These are phyloP conservation scores for Crossocerus cetratus DNA, from an alignment of 2,888 invertebrate species.

Conservation along the genomic window DNA sequence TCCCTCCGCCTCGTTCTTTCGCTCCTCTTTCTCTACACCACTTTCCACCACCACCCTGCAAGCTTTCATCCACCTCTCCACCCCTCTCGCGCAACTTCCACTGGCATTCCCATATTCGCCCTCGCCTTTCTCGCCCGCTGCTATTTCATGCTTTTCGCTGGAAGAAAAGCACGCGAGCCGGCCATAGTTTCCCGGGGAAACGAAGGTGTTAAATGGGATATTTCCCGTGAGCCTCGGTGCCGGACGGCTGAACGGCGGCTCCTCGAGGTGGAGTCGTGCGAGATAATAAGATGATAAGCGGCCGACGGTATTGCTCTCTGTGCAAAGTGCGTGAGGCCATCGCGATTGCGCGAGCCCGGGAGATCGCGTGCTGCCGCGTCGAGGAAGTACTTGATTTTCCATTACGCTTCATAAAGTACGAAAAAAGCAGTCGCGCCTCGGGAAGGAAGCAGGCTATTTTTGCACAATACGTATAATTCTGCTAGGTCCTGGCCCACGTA, in stretches of 20 bases:
- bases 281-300: slow-evolving; percentile 53
- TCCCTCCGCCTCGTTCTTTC: slow-evolving; percentile 50
- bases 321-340: slow-evolving; percentile 20
- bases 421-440: too few relatives aligned
- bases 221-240: slow-evolving; percentile 35
- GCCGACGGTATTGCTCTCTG: slow-evolving; percentile 40
- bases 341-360: slow-evolving; percentile 26
- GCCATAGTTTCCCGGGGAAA: too few relatives aligned
- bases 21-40: slow-evolving; percentile 21
- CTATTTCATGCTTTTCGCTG: slow-evolving; percentile 31
- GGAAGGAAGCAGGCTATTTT: too few relatives aligned
- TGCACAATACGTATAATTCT: too few relatives aligned
- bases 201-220: too few relatives aligned
- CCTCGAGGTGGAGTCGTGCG: slow-evolving; percentile 41
- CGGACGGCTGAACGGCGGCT: slow-evolving; percentile 47
- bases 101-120: slow-evolving; percentile 39
- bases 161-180: too few relatives aligned
- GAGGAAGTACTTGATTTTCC: background rate
- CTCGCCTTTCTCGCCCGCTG: slow-evolving; percentile 22
- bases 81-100: background rate
- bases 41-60: slow-evolving; percentile 1
- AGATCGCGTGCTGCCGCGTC: slow-evolving; percentile 29
- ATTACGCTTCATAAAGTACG: too few relatives aligned
- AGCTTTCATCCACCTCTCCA: slow-evolving; percentile 7
- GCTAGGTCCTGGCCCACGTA: too few relatives aligned